Evolutionary conservation across 2,113 vertebrate species (phyloP).

Genomic region (Electrona antarctica): DNA sequence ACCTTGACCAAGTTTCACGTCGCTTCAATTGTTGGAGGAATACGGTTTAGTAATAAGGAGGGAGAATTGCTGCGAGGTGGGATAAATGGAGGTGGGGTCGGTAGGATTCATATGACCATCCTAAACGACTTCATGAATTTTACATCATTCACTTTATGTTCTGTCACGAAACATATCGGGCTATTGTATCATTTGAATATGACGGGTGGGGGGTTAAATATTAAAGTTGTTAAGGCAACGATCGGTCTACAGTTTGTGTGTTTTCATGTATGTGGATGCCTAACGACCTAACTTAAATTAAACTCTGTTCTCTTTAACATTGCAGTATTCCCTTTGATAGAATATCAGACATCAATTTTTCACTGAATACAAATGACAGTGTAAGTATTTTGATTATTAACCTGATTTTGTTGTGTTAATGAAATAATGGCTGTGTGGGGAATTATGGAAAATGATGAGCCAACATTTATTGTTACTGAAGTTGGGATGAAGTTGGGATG

Average conservation of each 20-base stretch:
- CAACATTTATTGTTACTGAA: not conserved
- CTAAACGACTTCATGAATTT: no score
- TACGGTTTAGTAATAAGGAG: no score
- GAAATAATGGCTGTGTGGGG: not conserved
- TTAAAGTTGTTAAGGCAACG: conserved; percentile 6
- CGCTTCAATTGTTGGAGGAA: no score
- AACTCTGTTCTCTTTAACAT: conserved; percentile 77
- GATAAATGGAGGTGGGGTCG: not conserved
- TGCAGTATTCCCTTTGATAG: conserved; percentile 99
- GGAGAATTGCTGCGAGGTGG: not conserved
- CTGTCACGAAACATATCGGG: no score
- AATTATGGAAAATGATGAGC: not conserved
- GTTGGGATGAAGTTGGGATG: not conserved
- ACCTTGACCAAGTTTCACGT: no score
- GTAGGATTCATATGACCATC: not conserved
- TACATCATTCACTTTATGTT: no score
- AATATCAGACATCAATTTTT: conserved; percentile 99
- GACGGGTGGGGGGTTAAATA: not conserved
- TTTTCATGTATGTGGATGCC: conserved; percentile 34
- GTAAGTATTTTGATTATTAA: conserved; percentile 84
- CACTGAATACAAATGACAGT: conserved; percentile 98
- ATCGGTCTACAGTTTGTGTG: conserved; percentile 24
- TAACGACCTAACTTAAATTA: conserved; percentile 64
- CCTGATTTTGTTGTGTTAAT: conserved; percentile 19
- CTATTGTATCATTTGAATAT: no score